Evolutionary conservation across 2,888 invertebrate genomes (phyloP).

Genomic region (Isoperla grammatica): DNA sequence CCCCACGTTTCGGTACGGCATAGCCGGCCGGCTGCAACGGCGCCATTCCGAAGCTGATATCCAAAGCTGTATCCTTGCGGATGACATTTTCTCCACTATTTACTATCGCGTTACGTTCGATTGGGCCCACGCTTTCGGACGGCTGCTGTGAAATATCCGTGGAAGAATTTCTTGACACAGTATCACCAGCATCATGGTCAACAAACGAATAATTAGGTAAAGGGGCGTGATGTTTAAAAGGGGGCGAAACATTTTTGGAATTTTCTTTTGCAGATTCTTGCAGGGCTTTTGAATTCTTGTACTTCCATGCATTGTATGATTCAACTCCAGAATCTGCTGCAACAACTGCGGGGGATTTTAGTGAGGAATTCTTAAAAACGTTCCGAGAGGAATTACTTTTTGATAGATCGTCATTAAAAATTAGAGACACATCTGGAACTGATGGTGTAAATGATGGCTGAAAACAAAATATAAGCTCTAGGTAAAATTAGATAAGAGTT

Average conservation of each 20-base stretch:
- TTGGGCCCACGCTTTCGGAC: too few relatives aligned
- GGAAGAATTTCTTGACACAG: too few relatives aligned
- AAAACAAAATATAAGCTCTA: neutral
- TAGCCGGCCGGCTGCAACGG: too few relatives aligned
- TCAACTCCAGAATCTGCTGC: neutral
- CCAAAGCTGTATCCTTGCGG: too few relatives aligned
- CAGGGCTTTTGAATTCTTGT: neutral
- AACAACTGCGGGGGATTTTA: neutral
- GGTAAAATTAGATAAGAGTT: too few relatives aligned
- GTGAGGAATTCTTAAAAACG: too few relatives aligned
- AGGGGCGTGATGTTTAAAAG: conserved; percentile 1
- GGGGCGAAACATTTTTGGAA: neutral
- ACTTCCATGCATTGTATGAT: conserved; percentile 8
- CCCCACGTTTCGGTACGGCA: too few relatives aligned
- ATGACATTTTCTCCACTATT: too few relatives aligned
- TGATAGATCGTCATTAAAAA: neutral
- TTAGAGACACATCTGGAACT: conserved; percentile 8
- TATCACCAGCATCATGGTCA: neutral
- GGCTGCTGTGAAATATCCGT: too few relatives aligned
- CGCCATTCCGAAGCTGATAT: too few relatives aligned
- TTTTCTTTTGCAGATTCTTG: neutral
- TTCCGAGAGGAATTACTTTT: neutral
- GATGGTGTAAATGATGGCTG: conserved; percentile 8
- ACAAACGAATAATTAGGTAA: neutral
- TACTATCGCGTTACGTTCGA: too few relatives aligned